Conservation (phyloP, 1,140 invertebrate genomes). For the Sycobia sp. region DNA sequence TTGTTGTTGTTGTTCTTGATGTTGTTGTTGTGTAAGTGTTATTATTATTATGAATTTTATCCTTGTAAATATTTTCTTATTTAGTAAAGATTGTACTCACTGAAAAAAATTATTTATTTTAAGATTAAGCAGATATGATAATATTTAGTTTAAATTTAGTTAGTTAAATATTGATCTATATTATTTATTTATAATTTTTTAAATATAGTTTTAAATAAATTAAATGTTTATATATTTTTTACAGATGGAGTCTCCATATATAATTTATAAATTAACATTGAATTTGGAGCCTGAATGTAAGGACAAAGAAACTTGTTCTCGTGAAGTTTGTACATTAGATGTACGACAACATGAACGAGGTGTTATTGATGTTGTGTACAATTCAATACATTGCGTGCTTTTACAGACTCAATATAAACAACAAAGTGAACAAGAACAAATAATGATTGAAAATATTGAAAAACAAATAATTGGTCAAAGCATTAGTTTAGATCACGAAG, state of each 20-base stretch:
- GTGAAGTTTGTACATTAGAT: slow-evolving; percentile 51
- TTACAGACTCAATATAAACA: slow-evolving; percentile 4
- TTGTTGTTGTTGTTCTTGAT: too few species aligned
- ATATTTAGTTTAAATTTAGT: too few species aligned
- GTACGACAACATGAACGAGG: slow-evolving; percentile 45
- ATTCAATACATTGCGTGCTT: slow-evolving; percentile 48
- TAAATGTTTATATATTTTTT: slow-evolving; percentile 33
- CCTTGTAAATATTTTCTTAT: too few species aligned
- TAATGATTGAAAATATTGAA: slow-evolving; percentile 45
- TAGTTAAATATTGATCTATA: background rate
- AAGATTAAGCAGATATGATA: background rate
- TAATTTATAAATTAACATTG: slow-evolving; percentile 48
- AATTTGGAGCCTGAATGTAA: slow-evolving; percentile 49
- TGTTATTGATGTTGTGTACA: slow-evolving; percentile 41
- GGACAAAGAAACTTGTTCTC: slow-evolving; percentile 41
- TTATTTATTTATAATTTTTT: slow-evolving; percentile 9
- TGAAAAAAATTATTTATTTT: too few species aligned
- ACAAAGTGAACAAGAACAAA: slow-evolving; percentile 41
- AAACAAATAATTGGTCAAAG: slow-evolving; percentile 47
- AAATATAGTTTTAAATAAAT: background rate
- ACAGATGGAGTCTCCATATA: slow-evolving; percentile 45
- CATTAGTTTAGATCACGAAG: slow-evolving; percentile 49
- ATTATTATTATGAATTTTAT: too few species aligned
- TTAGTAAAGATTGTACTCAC: too few species aligned
- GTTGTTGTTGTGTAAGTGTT: too few species aligned